Evolutionary conservation across 2,113 vertebrate genomes (phyloP), one percentile per base, ranked within the genome.

Genomic region (Melospiza georgiana): DNA sequence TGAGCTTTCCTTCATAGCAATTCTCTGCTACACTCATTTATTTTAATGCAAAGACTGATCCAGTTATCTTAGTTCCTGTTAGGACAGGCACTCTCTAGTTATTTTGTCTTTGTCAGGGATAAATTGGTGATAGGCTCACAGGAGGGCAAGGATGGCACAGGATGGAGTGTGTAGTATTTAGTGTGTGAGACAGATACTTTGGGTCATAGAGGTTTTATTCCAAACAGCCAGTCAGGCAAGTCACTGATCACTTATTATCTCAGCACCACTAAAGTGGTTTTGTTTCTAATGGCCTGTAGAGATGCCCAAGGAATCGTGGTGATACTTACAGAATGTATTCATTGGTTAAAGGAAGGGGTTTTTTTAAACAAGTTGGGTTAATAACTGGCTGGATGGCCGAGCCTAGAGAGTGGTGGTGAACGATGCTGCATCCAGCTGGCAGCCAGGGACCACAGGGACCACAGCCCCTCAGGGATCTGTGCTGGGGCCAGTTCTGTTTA

Each of bases 161-260:
- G 43, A 8, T 27, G 61, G 61, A 24, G 11, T 43, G 27, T 75
- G 3, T 21, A 16, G 22, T 52, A 17, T 74, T 77, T 23, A 66
- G 18, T 13, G 15, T 51, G 25, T 0, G 0, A 48, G 41, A 21
- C 23, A 35, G 41, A 69, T 16, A 39, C 52, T 49, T 82, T 0
- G 0, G 54, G 28, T 79, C 43, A 4, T 20, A n/a, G 52, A 46
- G 39, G 5, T 74, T 92, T 87, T 69, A 46, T 82, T 94, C 51
- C 12, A 14, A 71, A 65, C 17, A 67, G 51, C 46, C 28, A 31
- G 39, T 75, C 22, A 30, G 39, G 35, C 24, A 39, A 43, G 48
- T 66, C 77, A 46, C 54, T 46, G 52, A 43, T 35, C 21, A 16
- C 39, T 69, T 57, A 14, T 1, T 62, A 31, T 41, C 37, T 89